Conservation (phyloP, 2,797 vertebrate species). For the Calcarius lapponicus region DNA sequence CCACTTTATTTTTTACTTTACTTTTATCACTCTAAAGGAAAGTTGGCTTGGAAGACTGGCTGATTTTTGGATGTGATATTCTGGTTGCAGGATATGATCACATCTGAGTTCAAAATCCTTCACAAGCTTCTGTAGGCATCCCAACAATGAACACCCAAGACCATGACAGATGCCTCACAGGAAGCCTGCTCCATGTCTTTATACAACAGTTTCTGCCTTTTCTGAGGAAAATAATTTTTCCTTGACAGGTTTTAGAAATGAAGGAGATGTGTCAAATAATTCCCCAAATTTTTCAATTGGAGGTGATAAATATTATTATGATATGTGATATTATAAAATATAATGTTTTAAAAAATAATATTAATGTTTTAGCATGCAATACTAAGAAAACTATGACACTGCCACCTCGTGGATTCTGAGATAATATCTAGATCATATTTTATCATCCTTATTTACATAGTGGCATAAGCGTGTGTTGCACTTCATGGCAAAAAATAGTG, state of each 20-base stretch:
- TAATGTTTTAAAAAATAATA: conserved; percentile 6
- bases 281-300: background rate
- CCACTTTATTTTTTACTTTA: background rate
- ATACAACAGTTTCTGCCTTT: background rate
- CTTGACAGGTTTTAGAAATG: background rate
- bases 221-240: background rate
- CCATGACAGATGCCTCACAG: background rate
- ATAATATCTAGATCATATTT: conserved; percentile 11
- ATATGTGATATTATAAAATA: background rate
- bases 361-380: conserved; percentile 28
- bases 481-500: background rate
- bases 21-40: background rate
- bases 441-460: background rate
- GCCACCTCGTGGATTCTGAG: conserved; percentile 72
- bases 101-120: background rate
- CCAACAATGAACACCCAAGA: background rate
- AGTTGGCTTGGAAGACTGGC: background rate
- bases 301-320: conserved; percentile 20
- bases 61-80: background rate
- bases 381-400: conserved; percentile 64
- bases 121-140: background rate
- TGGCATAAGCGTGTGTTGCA: background rate
- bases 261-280: background rate
- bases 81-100: background rate
- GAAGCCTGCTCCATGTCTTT: background rate